Percentiles rank a stretch among this genome's conserved stretches.
phyloP scores from a whole-genome alignment of 2,888 invertebrate genomes.

The Drosophila diplacantha region DNA sequence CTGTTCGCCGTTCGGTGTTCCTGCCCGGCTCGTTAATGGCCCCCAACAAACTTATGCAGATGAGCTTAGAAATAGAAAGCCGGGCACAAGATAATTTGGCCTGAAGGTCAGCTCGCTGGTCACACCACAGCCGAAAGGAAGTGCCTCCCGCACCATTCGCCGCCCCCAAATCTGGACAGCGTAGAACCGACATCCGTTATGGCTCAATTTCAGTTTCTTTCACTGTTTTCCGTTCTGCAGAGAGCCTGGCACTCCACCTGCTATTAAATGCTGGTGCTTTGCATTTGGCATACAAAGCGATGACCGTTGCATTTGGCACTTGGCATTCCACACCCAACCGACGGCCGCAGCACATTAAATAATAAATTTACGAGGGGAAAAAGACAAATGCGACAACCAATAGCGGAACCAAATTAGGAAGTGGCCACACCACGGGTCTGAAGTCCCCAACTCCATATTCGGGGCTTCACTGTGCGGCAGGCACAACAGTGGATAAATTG shows the following conservation, averaged over 20 bases:
- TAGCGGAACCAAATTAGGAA: constrained; percentile 71
- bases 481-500: constrained; percentile 28
- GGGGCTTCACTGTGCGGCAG: constrained; percentile 25
- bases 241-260: constrained; percentile 15
- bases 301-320: constrained; percentile 42
- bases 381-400: constrained; percentile 49
- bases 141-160: constrained; percentile 24
- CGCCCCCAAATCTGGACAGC: constrained; percentile 29
- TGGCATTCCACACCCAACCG: constrained; percentile 59
- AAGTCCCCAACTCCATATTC: constrained; percentile 53
- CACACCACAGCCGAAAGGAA: constrained; percentile 45
- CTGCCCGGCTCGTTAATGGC: constrained; percentile 19
- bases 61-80: constrained; percentile 59
- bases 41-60: constrained; percentile 25
- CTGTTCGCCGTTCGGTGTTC: constrained; percentile 24
- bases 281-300: constrained; percentile 69
- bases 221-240: constrained; percentile 26
- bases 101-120: constrained; percentile 55
- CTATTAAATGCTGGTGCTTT: constrained; percentile 38
- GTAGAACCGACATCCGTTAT: constrained; percentile 54
- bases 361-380: constrained; percentile 49
- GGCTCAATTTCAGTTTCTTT: constrained; percentile 64
- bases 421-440: constrained; percentile 49
- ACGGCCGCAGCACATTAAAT: constrained; percentile 56
- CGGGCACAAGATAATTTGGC: constrained; percentile 39